Base-by-base conservation (phyloP, 2,113 vertebrate species). In the Chloroceryle aenea region DNA sequence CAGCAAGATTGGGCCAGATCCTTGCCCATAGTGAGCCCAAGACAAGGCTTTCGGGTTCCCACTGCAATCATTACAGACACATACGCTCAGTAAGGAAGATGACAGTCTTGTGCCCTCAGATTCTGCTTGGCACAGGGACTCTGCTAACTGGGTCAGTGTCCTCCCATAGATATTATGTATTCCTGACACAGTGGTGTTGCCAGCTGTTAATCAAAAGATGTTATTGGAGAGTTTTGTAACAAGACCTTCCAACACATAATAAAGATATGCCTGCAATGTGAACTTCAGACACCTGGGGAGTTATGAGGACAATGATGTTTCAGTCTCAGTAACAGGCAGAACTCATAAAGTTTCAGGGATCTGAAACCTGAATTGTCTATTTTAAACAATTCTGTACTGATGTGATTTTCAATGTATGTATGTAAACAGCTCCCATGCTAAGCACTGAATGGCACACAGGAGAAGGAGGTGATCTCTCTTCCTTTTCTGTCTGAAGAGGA, bases 11-110 rank as follows among this genome's bases (percentile, higher is more conserved):
- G 98, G 98, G 27, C 99, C 99, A 21, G 97, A 98, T 73, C 99
- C 99, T 95, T 98, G 98, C 59, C 99, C 99, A 10, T 98, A 99
- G 95, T 99, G 98, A 85, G 99, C 99, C 99, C 99, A 99, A 0
- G 98, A 98, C 98, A 98, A 98, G 66, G 99, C 98, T 95, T 98
- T 99, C 0, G 99, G 98, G 47, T 98, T 98, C 9, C 99, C 99
- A 52, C 99, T 99, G 88, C 58, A 89, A 89, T 85, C 1, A 6
- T 78, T 14, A 79, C 8, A 96, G 52, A 85, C 32, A 92, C 2
- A 7, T 14, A 82, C 13, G 83, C 22, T 91, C 53, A 86, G 43
- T 47, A 45, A 77, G n/a, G 52, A 82, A 76, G 38, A 45, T 56
- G 50, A 76, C 10, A 14, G 76, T n/a, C 36, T 55, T 32, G 27